Percentiles rank a stretch among this genome's conserved stretches.
These are phyloP conservation scores for Prosapia bicincta DNA, from an alignment of 2,888 invertebrate genomes.

Conservation along the genomic window DNA sequence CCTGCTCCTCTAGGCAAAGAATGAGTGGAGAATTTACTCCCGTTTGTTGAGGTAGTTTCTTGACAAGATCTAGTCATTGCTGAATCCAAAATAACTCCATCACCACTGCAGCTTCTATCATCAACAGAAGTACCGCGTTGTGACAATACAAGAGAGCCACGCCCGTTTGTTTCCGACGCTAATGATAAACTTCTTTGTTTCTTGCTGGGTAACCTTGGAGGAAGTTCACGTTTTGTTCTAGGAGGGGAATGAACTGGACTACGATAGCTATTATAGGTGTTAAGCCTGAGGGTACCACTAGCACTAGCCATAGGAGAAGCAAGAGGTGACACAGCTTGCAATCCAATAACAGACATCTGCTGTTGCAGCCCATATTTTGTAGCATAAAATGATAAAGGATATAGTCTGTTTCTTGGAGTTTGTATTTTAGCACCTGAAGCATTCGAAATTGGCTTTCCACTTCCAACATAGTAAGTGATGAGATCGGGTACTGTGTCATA, in stretches of 20 bases:
- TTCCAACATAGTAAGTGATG: slow-evolving; percentile 90
- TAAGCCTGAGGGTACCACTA: slow-evolving; percentile 39
- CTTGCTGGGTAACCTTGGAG: slow-evolving; percentile 49
- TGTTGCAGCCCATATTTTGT: slow-evolving; percentile 51
- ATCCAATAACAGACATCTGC: slow-evolving; percentile 45
- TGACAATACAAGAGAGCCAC: slow-evolving; percentile 35
- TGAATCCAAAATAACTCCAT: slow-evolving; percentile 58
- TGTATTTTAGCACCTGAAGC: slow-evolving; percentile 86
- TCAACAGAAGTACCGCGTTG: slow-evolving; percentile 39
- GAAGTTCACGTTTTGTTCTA: slow-evolving; percentile 47
- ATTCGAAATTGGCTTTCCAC: slow-evolving; percentile 82
- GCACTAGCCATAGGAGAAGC: slow-evolving; percentile 37
- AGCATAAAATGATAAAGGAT: slow-evolving; percentile 72
- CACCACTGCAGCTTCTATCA: slow-evolving; percentile 67
- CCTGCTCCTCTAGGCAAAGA: slow-evolving; percentile 55
- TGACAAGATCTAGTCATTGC: slow-evolving; percentile 21
- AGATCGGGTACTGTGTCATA: slow-evolving; percentile 92
- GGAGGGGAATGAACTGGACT: slow-evolving; percentile 58
- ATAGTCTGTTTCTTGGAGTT: slow-evolving; percentile 77
- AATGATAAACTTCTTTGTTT: slow-evolving; percentile 77
- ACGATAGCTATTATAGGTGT: slow-evolving; percentile 45
- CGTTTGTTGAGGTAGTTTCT: slow-evolving; percentile 34
- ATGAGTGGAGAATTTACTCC: slow-evolving; percentile 55
- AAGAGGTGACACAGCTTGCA: slow-evolving; percentile 37
- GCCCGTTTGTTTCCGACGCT: slow-evolving; percentile 55